Percentiles rank a stretch among this genome's conserved stretches.
phyloP scores from a whole-genome alignment of 2,113 vertebrate genomes.

The Xiphophorus couchianus region DNA sequence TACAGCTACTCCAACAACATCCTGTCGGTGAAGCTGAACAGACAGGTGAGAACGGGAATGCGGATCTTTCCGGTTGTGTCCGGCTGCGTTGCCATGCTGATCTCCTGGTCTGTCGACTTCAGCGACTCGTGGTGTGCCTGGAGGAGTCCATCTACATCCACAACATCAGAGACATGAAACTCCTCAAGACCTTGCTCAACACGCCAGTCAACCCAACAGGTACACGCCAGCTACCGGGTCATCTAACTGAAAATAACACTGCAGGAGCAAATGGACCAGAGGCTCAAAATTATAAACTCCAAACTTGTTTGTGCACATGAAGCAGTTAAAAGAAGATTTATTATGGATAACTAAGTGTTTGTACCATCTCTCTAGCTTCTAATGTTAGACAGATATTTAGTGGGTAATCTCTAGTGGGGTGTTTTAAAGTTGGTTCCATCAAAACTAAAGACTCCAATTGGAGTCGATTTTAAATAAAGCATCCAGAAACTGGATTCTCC shows the following conservation, averaged over 20 bases:
- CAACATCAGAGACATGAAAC: slow-evolving; percentile 97
- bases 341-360: too few relatives aligned
- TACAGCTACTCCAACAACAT: slow-evolving; percentile 95
- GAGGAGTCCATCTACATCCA: slow-evolving; percentile 94
- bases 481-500: too few relatives aligned
- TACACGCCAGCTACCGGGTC: slow-evolving; percentile 40
- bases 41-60: slow-evolving; percentile 81
- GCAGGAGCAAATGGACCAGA: too few relatives aligned
- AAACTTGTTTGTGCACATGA: too few relatives aligned
- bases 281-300: too few relatives aligned
- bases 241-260: neutral
- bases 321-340: too few relatives aligned
- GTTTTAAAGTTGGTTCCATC: too few relatives aligned
- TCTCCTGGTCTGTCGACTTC: slow-evolving; percentile 11
- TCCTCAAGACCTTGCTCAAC: slow-evolving; percentile 92
- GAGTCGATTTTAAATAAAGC: too few relatives aligned
- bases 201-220: slow-evolving; percentile 88
- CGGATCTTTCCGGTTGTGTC: neutral
- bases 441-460: too few relatives aligned
- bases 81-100: neutral
- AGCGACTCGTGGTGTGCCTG: slow-evolving; percentile 91
- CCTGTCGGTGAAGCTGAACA: slow-evolving; percentile 90
- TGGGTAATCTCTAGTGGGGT: too few relatives aligned
- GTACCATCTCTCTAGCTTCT: too few relatives aligned
- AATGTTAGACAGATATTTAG: too few relatives aligned